Percentiles rank a stretch among this genome's conserved stretches.
Evolutionary conservation across 2,797 vertebrate genomes (phyloP).

Genomic region (Hoplostethus mediterraneus): DNA sequence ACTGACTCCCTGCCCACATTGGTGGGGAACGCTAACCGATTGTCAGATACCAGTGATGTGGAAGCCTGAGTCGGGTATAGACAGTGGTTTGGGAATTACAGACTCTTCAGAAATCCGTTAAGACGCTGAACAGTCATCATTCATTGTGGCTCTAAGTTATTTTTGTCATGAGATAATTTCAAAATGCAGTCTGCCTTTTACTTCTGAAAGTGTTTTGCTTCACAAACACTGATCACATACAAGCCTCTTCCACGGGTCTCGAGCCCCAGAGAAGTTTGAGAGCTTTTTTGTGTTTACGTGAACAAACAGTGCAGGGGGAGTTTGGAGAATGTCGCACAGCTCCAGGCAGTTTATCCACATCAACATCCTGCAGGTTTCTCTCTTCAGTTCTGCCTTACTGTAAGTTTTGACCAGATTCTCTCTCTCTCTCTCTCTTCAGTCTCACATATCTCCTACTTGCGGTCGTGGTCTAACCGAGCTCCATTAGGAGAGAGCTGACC

Average conservation of each 20-base stretch:
- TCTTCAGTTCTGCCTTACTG: background rate
- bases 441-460: background rate
- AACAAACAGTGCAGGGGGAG: background rate
- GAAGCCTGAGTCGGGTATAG: constrained; percentile 47
- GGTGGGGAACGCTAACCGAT: constrained; percentile 32
- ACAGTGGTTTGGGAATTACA: constrained; percentile 53
- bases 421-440: background rate
- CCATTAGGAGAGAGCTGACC: too few relatives aligned
- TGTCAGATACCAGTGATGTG: constrained; percentile 39
- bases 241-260: background rate
- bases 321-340: background rate
- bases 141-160: constrained; percentile 15
- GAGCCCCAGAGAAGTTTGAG: constrained; percentile 1
- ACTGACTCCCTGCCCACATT: constrained; percentile 61
- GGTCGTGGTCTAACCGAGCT: background rate
- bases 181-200: background rate
- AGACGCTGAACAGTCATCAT: background rate
- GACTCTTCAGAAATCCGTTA: constrained; percentile 4
- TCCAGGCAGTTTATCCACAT: background rate
- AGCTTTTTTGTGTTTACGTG: background rate
- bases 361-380: background rate
- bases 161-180: constrained; percentile 7
- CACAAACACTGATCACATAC: background rate
- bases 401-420: background rate
- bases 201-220: background rate